phyloP scores from a whole-genome alignment of 1,140 invertebrate species.

The Drosophila pruinosa region DNA sequence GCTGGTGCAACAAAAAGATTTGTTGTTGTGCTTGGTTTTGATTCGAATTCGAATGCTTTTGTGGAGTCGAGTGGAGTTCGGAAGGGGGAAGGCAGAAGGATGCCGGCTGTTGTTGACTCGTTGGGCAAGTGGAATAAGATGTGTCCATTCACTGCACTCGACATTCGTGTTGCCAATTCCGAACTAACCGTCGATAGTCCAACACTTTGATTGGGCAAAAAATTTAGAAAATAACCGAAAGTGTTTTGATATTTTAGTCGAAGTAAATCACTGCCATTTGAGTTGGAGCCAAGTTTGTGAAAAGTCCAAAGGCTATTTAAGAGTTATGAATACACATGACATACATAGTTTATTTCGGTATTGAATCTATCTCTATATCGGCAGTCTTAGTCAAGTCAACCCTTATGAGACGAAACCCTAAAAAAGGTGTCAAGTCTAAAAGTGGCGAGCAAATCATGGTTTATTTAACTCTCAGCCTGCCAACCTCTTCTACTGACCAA shows the following conservation, averaged over 20 bases:
- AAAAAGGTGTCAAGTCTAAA: constrained; percentile 18
- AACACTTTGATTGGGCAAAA: not conserved
- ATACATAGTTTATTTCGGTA: not conserved
- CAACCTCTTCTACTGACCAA: no score
- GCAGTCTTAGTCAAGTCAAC: not conserved
- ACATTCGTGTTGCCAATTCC: not conserved
- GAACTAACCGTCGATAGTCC: not conserved
- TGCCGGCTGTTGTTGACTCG: constrained; percentile 1
- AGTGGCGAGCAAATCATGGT: constrained; percentile 17
- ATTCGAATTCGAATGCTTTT: constrained; percentile 25
- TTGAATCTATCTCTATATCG: not conserved
- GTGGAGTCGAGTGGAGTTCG: no score
- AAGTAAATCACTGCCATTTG: not conserved
- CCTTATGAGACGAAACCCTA: not conserved
- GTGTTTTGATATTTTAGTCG: not conserved
- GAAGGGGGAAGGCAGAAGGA: not conserved
- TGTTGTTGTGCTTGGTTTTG: constrained; percentile 40
- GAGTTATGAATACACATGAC: constrained; percentile 1
- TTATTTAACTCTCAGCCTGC: not conserved
- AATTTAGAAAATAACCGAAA: not conserved
- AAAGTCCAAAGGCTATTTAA: not conserved
- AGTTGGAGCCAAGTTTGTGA: not conserved
- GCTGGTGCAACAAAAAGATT: constrained; percentile 39
- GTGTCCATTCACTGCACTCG: constrained; percentile 7
- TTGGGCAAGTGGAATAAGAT: constrained; percentile 37